Evolutionary conservation across 2,113 vertebrate genomes (phyloP).

Genomic region (Microcebus ravelobensis): DNA sequence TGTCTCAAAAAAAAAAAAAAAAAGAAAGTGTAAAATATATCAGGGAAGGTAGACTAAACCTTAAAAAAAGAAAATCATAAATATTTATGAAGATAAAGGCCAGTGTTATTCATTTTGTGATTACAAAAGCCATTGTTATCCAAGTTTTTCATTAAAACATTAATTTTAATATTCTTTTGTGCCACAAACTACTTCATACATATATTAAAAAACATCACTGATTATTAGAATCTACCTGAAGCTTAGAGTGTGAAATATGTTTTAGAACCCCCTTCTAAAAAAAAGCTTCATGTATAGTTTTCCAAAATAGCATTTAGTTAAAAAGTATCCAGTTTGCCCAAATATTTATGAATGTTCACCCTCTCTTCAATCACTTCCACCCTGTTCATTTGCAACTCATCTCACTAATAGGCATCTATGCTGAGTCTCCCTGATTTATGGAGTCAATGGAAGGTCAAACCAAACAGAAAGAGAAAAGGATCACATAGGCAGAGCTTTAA

Average conservation of each 20-base stretch:
- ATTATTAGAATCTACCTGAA: not conserved
- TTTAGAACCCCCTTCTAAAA: not conserved
- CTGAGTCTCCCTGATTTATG: not conserved
- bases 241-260: not conserved
- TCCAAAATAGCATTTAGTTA: not conserved
- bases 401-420: not conserved
- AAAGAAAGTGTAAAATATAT: not conserved
- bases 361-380: not conserved
- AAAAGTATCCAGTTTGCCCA: not conserved
- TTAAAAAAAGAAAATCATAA: not conserved
- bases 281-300: not conserved
- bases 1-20: not conserved
- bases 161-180: conserved; percentile 26
- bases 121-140: not conserved
- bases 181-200: not conserved
- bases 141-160: not conserved
- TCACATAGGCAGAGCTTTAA: not conserved
- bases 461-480: not conserved
- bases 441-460: not conserved
- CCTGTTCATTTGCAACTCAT: not conserved
- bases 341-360: not conserved
- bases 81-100: not conserved
- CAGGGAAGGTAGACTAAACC: not conserved
- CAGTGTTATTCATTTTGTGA: not conserved
- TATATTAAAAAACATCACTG: not conserved